phyloP scores from a whole-genome alignment of 2,113 vertebrate genomes.

The Egretta garzetta region DNA sequence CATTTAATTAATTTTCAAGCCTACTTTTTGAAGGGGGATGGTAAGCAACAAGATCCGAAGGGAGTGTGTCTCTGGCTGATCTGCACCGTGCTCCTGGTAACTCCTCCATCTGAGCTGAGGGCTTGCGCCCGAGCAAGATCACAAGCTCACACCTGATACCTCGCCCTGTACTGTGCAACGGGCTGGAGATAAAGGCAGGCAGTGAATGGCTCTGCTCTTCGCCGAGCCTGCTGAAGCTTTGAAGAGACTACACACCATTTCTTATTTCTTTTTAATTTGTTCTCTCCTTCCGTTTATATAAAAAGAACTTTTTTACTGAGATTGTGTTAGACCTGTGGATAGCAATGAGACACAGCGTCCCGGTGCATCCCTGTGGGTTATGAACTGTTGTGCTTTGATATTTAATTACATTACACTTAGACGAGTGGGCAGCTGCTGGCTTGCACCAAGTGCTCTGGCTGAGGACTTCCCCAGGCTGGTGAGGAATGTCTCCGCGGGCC shows the following conservation, averaged over 20 bases:
- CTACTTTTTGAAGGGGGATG: not conserved
- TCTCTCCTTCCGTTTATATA: not conserved
- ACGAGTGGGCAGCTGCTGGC: too few relatives aligned
- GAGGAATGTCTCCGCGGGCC: not conserved
- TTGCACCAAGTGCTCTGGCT: rapidly evolving
- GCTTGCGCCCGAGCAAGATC: not conserved
- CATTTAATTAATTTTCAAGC: rapidly evolving
- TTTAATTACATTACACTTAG: too few relatives aligned
- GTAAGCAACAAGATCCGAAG: too few relatives aligned
- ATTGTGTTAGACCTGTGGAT: too few relatives aligned
- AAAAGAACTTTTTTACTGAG: not conserved
- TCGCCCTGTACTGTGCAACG: not conserved
- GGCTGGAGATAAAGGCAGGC: not conserved
- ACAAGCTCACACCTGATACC: not conserved
- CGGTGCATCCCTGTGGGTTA: rapidly evolving
- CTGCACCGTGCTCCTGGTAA: not conserved
- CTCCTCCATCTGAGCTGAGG: not conserved
- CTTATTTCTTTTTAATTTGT: not conserved
- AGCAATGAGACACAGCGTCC: rapidly evolving
- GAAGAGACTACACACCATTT: not conserved
- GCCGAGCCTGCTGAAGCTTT: not conserved
- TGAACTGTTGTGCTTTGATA: not conserved
- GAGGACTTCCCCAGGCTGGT: not conserved
- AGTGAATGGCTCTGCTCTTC: not conserved
- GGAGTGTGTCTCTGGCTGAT: not conserved